Conservation (phyloP, 1,140 invertebrate species). For the Drosophila gunungcola region DNA sequence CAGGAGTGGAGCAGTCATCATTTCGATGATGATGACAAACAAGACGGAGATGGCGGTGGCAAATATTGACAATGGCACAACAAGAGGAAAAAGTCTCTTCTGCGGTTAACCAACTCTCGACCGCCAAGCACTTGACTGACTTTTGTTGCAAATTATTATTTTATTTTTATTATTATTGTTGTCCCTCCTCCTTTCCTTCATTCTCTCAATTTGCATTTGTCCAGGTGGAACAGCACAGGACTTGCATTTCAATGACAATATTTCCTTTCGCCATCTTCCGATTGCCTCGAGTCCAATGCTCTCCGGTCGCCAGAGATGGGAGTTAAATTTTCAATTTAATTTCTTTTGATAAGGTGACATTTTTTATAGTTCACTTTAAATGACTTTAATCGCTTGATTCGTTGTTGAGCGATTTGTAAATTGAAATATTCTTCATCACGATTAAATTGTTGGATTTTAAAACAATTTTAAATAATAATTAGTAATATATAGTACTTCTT, state of each 20-base stretch:
- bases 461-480: too few relatives aligned
- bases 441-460: too few relatives aligned
- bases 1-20: constrained; percentile 42
- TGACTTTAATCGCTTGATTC: background rate
- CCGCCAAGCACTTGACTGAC: constrained; percentile 71
- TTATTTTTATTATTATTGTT: constrained; percentile 56
- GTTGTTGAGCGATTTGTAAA: background rate
- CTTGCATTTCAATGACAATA: constrained; percentile 80
- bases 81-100: constrained; percentile 29
- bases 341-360: background rate
- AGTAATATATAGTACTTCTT: too few relatives aligned
- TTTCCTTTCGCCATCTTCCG: constrained; percentile 53
- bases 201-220: constrained; percentile 58
- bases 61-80: constrained; percentile 72
- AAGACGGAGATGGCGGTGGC: constrained; percentile 45
- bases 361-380: background rate
- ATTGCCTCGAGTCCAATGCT: constrained; percentile 58
- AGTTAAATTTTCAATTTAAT: constrained; percentile 39
- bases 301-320: constrained; percentile 35
- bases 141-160: constrained; percentile 79
- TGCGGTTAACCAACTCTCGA: constrained; percentile 45
- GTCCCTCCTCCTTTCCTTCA: background rate
- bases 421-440: too few relatives aligned
- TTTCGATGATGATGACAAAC: constrained; percentile 35
- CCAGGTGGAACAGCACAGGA: constrained; percentile 51